Base-by-base conservation (phyloP, 2,888 invertebrate species). In the Folsomia manolachei region DNA sequence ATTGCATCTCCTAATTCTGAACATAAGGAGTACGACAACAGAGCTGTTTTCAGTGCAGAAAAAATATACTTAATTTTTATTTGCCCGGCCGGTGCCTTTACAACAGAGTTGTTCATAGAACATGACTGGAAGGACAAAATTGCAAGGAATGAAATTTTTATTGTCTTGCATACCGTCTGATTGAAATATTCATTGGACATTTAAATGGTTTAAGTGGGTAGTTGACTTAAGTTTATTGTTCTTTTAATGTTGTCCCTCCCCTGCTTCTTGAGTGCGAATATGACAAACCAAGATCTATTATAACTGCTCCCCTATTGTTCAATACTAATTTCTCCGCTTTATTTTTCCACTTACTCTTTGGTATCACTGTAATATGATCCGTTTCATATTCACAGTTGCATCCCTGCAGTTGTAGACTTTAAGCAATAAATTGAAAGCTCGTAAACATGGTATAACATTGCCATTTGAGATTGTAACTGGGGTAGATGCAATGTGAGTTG, bases 151-250 rank as follows among this genome's bases (percentile, higher is more conserved):
- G 23, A 67, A 67, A 56, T 67, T 67, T 67, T 67, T 67, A 67
- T 67, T 60, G 67, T 67, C 67, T 67, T 1, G 14, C 26, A 53
- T 56, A 67, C 53, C 52, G 51, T 66, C 26, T 67, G 67, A 67
- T 67, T 67, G 67, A 67, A 67, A 56, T 67, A 67, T 67, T 67
- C 67, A 67, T 67, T 67, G 56, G 24, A 26, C 39, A 53, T 56
- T n/a, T 25, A 24, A 67, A 25, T n/a, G 67, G 1, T 67, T 53
- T 67, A 56, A 67, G 67, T 67, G 27, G 4, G 67, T 27, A 24
- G 60, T 67, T 67, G 67, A 67, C 67, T 67, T 67, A 67, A 56
- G 56, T 67, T 67, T 67, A 67, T 67, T 67, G 60, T 53, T 53
- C 56, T 67, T 67, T 67, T 67, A 67, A 56, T 67, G 26, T 24